phyloP scores from a whole-genome alignment of 1,140 invertebrate genomes.

The Acromyrmex echinatior region DNA sequence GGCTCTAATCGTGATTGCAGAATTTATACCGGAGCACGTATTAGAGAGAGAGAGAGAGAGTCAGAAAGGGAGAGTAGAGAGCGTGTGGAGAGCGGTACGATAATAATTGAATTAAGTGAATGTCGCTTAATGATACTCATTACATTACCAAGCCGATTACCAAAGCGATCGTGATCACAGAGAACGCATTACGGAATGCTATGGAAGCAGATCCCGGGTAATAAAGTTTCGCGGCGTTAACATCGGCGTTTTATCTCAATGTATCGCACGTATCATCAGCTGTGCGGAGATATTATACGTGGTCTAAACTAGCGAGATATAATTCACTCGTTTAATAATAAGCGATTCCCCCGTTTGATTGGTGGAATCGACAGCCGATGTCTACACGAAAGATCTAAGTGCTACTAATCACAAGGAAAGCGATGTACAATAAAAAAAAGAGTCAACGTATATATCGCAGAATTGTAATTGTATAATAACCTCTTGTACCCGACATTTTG shows the following conservation, averaged over 20 bases:
- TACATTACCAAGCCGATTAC: conserved; percentile 68
- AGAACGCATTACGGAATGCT: conserved; percentile 22
- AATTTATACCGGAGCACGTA: conserved; percentile 58
- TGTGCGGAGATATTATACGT: conserved; percentile 21
- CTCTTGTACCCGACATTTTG: neutral
- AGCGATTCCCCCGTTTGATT: neutral
- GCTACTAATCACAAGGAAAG: conserved; percentile 15
- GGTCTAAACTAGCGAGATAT: conserved; percentile 38
- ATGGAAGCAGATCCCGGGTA: conserved; percentile 35
- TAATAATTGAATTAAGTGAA: conserved; percentile 77
- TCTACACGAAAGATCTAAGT: conserved; percentile 13
- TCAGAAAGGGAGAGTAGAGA: neutral
- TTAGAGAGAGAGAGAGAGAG: conserved; percentile 3
- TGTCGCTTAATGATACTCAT: conserved; percentile 75
- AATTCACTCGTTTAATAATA: conserved; percentile 41
- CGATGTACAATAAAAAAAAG: neutral
- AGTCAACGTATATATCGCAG: neutral
- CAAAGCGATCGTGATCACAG: conserved; percentile 53
- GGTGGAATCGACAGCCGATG: conserved; percentile 12
- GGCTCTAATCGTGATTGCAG: conserved; percentile 74
- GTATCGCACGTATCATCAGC: conserved; percentile 48
- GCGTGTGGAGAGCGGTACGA: conserved; percentile 57
- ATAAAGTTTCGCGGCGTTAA: conserved; percentile 56
- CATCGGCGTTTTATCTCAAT: conserved; percentile 53
- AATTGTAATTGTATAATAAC: conserved; percentile 1